A percentile compares a stretch with the other conserved stretches of the same genome.
phyloP scores from a whole-genome alignment of 2,888 invertebrate genomes.

The Mayetiola destructor region DNA sequence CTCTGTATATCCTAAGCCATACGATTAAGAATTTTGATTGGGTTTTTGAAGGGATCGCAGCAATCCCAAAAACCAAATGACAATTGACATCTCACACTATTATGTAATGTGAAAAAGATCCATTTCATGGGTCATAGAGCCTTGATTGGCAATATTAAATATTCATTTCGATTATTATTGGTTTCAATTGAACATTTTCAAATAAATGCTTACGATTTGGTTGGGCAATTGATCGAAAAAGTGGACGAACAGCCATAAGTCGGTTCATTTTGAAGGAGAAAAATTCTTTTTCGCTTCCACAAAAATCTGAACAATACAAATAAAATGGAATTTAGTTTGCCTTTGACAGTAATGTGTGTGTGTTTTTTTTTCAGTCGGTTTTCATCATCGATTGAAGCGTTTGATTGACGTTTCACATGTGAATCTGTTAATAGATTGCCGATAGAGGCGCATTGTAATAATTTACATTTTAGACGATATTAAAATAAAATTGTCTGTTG shows the following conservation, averaged over 20 bases:
- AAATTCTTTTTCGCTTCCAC: neutral
- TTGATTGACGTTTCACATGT: neutral
- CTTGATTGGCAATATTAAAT: neutral
- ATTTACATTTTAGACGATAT: neutral
- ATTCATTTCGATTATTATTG: neutral
- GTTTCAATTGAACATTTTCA: too few species aligned
- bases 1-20: too few species aligned
- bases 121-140: neutral
- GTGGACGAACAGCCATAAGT: neutral
- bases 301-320: neutral
- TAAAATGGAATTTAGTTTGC: neutral
- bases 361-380: neutral
- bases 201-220: neutral
- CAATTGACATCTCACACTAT: neutral
- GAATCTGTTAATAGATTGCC: too few species aligned
- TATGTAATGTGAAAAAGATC: neutral
- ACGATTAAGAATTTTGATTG: too few species aligned
- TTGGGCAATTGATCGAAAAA: neutral
- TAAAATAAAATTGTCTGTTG: too few species aligned
- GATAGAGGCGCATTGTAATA: neutral
- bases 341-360: constrained; percentile 5
- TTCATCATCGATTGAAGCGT: neutral
- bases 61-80: neutral
- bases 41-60: too few species aligned
- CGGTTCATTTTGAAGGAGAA: neutral